Evolutionary conservation across 2,113 vertebrate genomes (phyloP).

Genomic region (Nibea albiflora): DNA sequence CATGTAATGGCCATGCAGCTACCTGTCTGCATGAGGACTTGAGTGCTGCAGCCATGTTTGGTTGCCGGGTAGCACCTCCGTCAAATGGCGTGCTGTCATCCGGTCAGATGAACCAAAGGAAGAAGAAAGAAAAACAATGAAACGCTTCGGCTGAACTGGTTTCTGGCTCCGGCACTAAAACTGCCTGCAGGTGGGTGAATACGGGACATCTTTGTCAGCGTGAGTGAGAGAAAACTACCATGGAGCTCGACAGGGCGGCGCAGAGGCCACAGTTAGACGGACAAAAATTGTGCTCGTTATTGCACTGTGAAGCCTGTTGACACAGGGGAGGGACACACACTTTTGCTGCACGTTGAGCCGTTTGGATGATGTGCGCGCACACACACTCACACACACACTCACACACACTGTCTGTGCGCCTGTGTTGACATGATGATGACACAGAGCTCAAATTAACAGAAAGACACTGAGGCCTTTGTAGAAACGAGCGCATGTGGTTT

Average conservation of each 20-base stretch:
- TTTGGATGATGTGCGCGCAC: neutral
- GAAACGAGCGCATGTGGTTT: neutral
- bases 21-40: too few species aligned
- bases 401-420: neutral
- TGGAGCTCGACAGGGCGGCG: neutral
- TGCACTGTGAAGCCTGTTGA: conserved; percentile 6
- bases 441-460: conserved; percentile 8
- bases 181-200: neutral
- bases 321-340: neutral
- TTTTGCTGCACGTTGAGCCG: neutral
- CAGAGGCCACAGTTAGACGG: neutral
- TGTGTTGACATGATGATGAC: neutral
- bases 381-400: neutral
- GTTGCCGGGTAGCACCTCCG: too few species aligned
- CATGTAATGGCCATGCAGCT: too few species aligned
- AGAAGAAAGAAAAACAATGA: too few species aligned
- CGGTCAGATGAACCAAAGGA: too few species aligned
- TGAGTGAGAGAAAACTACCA: neutral
- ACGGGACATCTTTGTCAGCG: neutral
- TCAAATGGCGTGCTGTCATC: too few species aligned
- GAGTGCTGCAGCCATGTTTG: too few species aligned
- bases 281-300: conserved; percentile 5
- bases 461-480: neutral
- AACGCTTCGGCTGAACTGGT: neutral
- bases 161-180: neutral